Conservation (phyloP, 2,113 vertebrate genomes). For the Microtus montanus region DNA sequence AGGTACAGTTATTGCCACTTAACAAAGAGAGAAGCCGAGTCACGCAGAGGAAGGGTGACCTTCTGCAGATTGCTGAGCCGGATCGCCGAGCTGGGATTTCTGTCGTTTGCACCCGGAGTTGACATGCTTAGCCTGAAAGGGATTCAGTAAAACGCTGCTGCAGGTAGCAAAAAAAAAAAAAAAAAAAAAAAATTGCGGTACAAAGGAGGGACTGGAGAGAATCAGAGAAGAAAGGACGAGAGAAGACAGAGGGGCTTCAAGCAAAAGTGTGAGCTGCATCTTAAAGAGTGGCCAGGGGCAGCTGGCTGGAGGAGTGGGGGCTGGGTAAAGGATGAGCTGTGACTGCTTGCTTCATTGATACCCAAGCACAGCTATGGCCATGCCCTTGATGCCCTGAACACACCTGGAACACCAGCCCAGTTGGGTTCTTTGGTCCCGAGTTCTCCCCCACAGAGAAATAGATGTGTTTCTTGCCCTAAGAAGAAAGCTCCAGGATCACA, state of each 20-base stretch:
- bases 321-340: rapidly evolving
- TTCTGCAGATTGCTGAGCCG: neutral
- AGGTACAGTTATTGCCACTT: neutral
- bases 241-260: neutral
- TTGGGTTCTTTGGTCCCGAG: neutral
- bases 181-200: neutral
- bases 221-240: neutral
- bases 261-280: neutral
- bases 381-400: neutral
- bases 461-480: conserved; percentile 13
- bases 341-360: neutral
- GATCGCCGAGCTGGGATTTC: neutral
- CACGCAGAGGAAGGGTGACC: neutral
- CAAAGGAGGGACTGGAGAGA: neutral
- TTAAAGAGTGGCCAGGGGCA: neutral
- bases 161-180: too few species aligned
- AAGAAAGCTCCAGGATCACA: neutral
- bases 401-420: neutral
- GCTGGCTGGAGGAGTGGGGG: neutral
- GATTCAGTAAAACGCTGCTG: neutral
- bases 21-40: neutral
- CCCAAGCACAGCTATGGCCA: neutral
- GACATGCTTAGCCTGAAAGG: neutral
- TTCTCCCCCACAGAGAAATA: neutral
- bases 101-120: neutral